Percentiles rank a stretch among this genome's conserved stretches.
Conservation (phyloP, 2,888 invertebrate genomes). For the Barypeithes pellucidus region DNA sequence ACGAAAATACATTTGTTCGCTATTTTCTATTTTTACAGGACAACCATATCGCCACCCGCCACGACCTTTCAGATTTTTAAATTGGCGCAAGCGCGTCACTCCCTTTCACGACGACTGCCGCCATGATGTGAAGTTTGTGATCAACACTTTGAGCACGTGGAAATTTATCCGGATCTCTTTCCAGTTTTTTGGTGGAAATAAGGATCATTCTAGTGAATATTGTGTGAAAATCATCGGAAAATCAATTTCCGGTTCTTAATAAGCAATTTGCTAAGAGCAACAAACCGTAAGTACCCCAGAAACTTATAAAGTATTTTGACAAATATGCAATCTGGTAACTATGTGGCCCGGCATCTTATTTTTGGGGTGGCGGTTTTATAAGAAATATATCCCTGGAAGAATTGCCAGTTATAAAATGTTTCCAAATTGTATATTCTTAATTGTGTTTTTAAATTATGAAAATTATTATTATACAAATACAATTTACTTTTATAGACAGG, state of each 20-base stretch:
- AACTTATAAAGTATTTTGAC: constrained; percentile 52
- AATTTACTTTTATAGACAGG: constrained; percentile 1
- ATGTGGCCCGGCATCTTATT: constrained; percentile 62
- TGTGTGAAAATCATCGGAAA: constrained; percentile 54
- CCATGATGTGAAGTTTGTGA: constrained; percentile 77
- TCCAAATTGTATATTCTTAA: background rate
- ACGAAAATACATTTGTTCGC: too few relatives aligned
- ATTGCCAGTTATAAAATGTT: constrained; percentile 13
- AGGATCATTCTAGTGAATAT: constrained; percentile 51
- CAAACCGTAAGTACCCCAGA: constrained; percentile 61
- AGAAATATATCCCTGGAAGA: background rate
- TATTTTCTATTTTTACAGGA: too few relatives aligned
- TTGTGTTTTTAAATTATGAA: constrained; percentile 6
- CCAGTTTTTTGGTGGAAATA: constrained; percentile 56
- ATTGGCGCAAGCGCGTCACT: constrained; percentile 13
- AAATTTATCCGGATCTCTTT: constrained; percentile 63
- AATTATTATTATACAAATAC: background rate
- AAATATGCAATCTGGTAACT: constrained; percentile 57
- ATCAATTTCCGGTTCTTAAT: constrained; percentile 50
- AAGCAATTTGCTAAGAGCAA: constrained; percentile 51
- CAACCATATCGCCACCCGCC: background rate
- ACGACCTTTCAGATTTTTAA: constrained; percentile 2
- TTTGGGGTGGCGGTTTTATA: constrained; percentile 39
- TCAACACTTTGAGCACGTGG: constrained; percentile 82
- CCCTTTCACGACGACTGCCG: constrained; percentile 63